A percentile compares a stretch with the other conserved stretches of the same genome.
Evolutionary conservation across 2,113 vertebrate genomes (phyloP).

Genomic region (Panthera uncia): DNA sequence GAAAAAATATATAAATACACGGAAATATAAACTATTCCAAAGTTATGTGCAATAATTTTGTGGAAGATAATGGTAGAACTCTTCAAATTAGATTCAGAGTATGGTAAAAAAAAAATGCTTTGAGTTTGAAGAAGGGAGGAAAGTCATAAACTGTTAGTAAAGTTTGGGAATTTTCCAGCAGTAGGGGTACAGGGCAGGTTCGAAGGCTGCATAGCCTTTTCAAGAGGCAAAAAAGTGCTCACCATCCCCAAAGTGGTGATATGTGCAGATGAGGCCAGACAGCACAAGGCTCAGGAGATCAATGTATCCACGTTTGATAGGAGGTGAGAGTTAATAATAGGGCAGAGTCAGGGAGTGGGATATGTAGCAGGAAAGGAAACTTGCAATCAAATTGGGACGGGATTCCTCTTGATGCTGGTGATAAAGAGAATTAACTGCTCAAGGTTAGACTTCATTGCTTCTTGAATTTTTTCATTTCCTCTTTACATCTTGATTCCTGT

Average conservation of each 20-base stretch:
- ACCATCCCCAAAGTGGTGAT: too few relatives aligned
- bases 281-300: accelerated
- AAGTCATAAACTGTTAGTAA: neutral
- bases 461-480: neutral
- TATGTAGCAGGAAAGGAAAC: neutral
- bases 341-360: neutral
- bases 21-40: neutral
- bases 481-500: neutral
- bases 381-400: neutral
- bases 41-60: neutral
- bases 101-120: neutral
- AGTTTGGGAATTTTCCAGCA: neutral
- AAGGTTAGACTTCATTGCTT: neutral
- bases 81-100: neutral
- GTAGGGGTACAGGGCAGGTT: neutral
- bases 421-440: neutral
- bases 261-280: neutral
- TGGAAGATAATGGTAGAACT: neutral
- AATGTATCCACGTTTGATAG: accelerated
- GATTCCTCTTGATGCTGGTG: neutral
- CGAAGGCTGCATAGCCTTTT: neutral
- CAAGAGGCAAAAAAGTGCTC: neutral
- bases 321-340: neutral
- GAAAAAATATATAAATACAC: neutral
- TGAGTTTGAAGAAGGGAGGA: neutral